Base-by-base conservation (phyloP, 2,797 vertebrate genomes). In the Thaleichthys pacificus region DNA sequence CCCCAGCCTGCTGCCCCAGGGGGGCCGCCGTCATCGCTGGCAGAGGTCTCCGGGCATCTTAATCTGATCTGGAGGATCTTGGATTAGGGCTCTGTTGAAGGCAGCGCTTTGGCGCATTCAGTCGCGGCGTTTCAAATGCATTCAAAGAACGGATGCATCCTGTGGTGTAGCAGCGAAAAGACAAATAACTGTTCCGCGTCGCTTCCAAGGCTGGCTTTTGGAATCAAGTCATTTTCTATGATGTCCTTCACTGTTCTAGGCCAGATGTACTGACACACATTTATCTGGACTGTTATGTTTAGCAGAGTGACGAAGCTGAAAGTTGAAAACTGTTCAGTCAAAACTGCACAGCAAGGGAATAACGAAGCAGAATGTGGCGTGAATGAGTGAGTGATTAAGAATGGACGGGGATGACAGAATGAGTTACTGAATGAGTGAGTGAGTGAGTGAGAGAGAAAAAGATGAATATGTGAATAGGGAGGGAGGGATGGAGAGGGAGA, bases 1-100 rank as follows among this genome's bases (percentile, higher is more conserved):
- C 76, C 85, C 82, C 58, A 75, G 73, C 66, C 58, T 17, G 47
- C 51, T 72, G 67, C 66, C 28, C 66, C 66, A 67, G 15, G 30
- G 30, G 30, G n/a, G 24, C 30, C 78, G 8, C 17, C 66, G 22
- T 54, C 68, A 71, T 75, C 79, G 76, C 79, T 66, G 68, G 30
- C 69, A 54, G 21, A 57, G 77, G 71, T 78, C 84, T 69, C 68
- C 21, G 68, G 79, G 84, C 76, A 71, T 72, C 75, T 85, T 90
- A 89, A 90, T 89, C 87, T 90, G 86, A 72, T 30, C 30, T 30
- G 82, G 76, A 65, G 81, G 85, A 87, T 78, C 80, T 68, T 88
- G 89, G 89, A 90, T 90, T 90, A 89, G 77, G 78, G 89, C 90
- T 90, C 90, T 89, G 79, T 70, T 80, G 66, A 66, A 61, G 63